Conservation (phyloP, 2,888 invertebrate species). For the Gibbula magus region DNA sequence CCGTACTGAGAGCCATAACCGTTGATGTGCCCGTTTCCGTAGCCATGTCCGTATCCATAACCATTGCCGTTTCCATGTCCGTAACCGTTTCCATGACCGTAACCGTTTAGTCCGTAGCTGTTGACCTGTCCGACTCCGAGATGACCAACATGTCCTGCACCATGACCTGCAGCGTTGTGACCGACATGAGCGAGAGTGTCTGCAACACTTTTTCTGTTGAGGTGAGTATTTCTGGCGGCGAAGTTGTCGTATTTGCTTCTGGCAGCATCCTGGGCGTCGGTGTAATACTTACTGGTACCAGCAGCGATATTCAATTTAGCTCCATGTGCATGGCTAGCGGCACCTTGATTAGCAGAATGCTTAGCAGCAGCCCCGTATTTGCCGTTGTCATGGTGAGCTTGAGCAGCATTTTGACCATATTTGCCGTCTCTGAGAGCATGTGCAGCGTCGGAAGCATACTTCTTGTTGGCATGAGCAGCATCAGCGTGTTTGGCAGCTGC, state of each 20-base stretch:
- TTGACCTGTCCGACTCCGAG: background rate
- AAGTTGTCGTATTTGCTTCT: slow-evolving; percentile 4
- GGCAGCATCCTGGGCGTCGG: background rate
- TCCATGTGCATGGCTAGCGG: background rate
- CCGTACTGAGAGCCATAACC: background rate
- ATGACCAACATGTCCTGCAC: background rate
- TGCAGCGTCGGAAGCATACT: slow-evolving; percentile 28
- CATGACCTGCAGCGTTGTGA: background rate
- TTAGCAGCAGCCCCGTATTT: background rate
- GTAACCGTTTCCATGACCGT: background rate
- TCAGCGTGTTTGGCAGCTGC: background rate
- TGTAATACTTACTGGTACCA: background rate
- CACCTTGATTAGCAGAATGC: background rate
- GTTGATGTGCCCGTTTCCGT: background rate
- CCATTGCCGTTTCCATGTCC: background rate
- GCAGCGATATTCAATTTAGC: background rate
- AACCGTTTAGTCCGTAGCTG: background rate
- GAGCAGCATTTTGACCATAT: background rate
- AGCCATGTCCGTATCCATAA: background rate
- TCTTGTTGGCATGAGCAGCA: slow-evolving; percentile 28
- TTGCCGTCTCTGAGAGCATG: slow-evolving; percentile 17
- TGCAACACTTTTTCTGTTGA: background rate
- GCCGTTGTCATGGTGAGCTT: background rate
- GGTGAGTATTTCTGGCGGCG: background rate
- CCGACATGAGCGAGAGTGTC: background rate